Base-by-base conservation (phyloP, 37 sponge, comb jelly and placozoan species). In the Spongilla lacustris region DNA sequence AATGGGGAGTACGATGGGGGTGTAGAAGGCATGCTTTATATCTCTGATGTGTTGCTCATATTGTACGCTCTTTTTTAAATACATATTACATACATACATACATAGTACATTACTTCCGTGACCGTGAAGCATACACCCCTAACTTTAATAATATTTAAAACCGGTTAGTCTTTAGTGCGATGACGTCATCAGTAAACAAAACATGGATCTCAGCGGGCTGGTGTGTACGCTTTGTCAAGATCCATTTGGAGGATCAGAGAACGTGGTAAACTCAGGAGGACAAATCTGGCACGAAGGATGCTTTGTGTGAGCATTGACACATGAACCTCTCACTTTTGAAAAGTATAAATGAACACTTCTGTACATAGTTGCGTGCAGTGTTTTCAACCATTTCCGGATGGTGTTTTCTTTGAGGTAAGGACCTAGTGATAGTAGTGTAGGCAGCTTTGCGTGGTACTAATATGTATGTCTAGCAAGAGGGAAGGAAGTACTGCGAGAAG, bases 381-480 rank as follows among this genome's bases (percentile, higher is more conserved):
- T 66, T 96, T 99, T 46, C 96, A 96, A 68, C 99, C 97, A 31
- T 99, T 99, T 69, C 94, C 93, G 25, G 95, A 99, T 0, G 98
- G 96, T 27, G 87, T 93, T 0, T 99, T 97, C 86, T 99, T 91
- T 84, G 98, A 99, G 91, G 97, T 96, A 80, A 73, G 77, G 26
- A 68, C 13, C 4, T 35, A 36, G 10, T 26, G 5, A 68, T 17
- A 8, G 19, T 0, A 17, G 14, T 58, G 58, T 6, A 58, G 14
- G 58, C 1, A 58, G 11, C 1, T 17, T 26, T 28, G 13, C 69
- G 34, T 50, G 27, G n/a, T n/a, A n/a, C 58, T 13, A 33, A 58
- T 50, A 58, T 26, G 25, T 58, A 13, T 33, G 26, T 69, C 8
- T 68, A 96, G 98, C 96, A 96, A 73, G 99, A 99, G 36, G 98